Percentiles rank a stretch among this genome's conserved stretches.
Evolutionary conservation across 2,113 vertebrate species (phyloP).

Genomic region (Hemichromis elongatus): DNA sequence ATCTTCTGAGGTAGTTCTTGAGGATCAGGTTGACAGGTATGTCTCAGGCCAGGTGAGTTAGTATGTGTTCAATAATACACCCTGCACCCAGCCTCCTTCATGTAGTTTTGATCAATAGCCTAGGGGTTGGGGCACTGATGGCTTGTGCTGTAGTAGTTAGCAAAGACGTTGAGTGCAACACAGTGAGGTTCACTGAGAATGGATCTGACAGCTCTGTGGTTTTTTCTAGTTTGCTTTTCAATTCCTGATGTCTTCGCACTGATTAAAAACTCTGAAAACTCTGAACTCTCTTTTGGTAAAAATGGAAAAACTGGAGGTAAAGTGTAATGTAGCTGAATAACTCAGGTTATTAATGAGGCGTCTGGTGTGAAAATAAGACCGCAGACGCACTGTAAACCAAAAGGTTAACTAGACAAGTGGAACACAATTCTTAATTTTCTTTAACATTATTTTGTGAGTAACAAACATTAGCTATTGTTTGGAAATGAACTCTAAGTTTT

Average conservation of each 20-base stretch:
- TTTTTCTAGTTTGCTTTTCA: neutral
- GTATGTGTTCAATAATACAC: slow-evolving; percentile 65
- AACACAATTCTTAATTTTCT: neutral
- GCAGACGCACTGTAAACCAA: neutral
- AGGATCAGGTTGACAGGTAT: slow-evolving; percentile 40
- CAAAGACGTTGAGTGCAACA: slow-evolving; percentile 28
- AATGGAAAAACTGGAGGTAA: neutral
- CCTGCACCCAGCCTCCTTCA: slow-evolving; percentile 43
- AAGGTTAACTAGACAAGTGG: neutral
- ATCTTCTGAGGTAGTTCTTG: slow-evolving; percentile 28
- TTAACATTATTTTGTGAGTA: neutral
- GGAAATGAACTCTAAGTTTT: neutral
- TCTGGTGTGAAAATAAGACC: neutral
- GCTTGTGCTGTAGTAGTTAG: slow-evolving; percentile 28
- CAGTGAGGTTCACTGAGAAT: slow-evolving; percentile 28
- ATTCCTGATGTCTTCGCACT: neutral
- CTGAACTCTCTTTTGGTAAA: neutral
- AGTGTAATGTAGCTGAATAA: neutral
- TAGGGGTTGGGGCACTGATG: slow-evolving; percentile 33
- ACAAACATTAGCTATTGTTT: neutral
- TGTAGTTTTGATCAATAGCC: slow-evolving; percentile 68
- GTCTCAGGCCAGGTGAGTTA: slow-evolving; percentile 43
- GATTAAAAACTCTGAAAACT: neutral
- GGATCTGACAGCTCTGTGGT: slow-evolving; percentile 33
- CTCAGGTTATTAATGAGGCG: neutral